Conservation (phyloP, 2,113 vertebrate species). For the Callorhinus ursinus region DNA sequence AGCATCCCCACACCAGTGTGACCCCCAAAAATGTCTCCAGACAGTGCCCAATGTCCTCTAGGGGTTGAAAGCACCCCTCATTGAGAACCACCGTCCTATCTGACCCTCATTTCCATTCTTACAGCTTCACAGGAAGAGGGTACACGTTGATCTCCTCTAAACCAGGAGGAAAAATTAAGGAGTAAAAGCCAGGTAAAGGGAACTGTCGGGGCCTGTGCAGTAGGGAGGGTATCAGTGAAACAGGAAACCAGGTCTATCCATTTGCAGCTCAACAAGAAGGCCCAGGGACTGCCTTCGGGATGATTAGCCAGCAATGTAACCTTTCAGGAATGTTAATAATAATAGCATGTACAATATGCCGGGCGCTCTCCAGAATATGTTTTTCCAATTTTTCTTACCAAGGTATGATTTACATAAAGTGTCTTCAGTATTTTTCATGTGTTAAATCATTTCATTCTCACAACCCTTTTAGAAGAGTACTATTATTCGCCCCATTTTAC, state of each 20-base stretch:
- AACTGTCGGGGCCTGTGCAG: accelerated
- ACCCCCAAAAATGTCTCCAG: not conserved
- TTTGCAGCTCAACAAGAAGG: not conserved
- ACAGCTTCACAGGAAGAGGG: not conserved
- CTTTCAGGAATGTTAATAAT: not conserved
- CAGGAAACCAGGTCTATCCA: not conserved
- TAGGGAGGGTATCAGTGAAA: not conserved
- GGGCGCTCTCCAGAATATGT: not conserved
- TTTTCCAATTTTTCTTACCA: not conserved
- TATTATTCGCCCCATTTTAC: not conserved
- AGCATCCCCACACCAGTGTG: not conserved
- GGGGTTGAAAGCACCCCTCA: not conserved
- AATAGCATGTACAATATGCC: not conserved
- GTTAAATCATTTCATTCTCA: not conserved
- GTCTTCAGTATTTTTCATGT: not conserved
- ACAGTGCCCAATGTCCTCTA: too few species aligned
- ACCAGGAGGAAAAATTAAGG: not conserved
- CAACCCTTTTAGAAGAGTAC: not conserved
- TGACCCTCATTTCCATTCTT: not conserved
- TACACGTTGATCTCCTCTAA: not conserved
- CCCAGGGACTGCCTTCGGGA: not conserved
- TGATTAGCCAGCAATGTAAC: too few species aligned
- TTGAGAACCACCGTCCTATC: not conserved
- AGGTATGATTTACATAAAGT: not conserved
- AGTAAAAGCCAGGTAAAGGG: not conserved